These are phyloP conservation scores for Bucorvus abyssinicus DNA, from an alignment of 2,797 vertebrate genomes.

Conservation along the genomic window DNA sequence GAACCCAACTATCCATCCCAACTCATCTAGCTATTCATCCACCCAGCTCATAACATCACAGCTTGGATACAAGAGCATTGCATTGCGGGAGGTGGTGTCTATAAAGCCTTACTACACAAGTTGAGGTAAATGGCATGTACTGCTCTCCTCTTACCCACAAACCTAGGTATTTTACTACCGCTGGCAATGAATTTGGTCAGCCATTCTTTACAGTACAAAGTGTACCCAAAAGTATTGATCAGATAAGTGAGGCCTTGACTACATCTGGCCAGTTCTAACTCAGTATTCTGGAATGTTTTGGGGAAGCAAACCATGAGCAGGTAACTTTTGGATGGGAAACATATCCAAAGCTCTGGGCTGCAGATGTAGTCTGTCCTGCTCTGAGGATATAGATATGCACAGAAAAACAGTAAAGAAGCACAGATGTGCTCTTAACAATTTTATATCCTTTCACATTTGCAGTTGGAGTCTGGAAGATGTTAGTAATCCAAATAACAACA, in stretches of 20 bases:
- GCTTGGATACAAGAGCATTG: background rate
- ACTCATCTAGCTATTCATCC: background rate
- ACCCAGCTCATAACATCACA: background rate
- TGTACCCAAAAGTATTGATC: background rate
- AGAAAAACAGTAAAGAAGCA: background rate
- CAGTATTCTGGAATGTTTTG: background rate
- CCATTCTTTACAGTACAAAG: background rate
- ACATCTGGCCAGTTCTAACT: background rate
- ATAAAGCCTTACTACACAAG: background rate
- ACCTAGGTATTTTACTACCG: background rate
- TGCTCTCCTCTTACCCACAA: background rate
- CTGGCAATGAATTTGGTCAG: background rate
- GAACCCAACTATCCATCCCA: background rate
- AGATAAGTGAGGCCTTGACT: background rate
- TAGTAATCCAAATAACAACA: background rate
- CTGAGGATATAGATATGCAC: background rate
- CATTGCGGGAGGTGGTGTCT: background rate
- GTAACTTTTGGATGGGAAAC: background rate
- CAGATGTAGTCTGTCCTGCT: background rate
- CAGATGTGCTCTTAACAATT: background rate
- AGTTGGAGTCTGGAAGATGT: background rate
- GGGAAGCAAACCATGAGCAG: background rate
- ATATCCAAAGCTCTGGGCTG: background rate
- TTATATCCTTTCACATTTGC: background rate
- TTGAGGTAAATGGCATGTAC: background rate